phyloP scores from a whole-genome alignment of 1,140 invertebrate genomes.

The Polypedilum vanderplanki region DNA sequence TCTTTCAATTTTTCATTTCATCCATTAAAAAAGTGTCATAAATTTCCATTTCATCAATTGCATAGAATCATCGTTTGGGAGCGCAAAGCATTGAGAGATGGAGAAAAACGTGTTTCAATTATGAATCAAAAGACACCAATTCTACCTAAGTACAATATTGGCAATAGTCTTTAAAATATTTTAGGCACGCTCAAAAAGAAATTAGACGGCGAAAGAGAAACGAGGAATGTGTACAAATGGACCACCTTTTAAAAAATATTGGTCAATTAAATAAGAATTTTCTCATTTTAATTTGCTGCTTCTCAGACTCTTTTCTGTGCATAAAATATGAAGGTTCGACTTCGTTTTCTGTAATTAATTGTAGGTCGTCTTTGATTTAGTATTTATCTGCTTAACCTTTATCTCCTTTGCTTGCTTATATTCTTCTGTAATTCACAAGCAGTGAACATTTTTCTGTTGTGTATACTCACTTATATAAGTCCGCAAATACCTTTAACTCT shows the following conservation, averaged over 20 bases:
- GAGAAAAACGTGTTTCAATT: conserved; percentile 12
- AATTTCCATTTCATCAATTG: conserved; percentile 19
- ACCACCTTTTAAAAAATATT: conserved; percentile 8
- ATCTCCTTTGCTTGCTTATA: background rate
- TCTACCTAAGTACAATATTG: too few species aligned
- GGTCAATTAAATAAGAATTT: conserved; percentile 17
- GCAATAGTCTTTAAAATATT: background rate
- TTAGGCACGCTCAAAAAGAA: background rate
- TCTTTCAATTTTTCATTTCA: background rate
- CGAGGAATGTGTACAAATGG: background rate
- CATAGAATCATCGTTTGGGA: background rate
- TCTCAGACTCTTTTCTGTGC: background rate
- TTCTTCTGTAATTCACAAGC: background rate
- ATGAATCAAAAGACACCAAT: conserved; percentile 1
- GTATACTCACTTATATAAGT: background rate
- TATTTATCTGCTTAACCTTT: conserved; percentile 19
- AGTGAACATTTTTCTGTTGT: background rate
- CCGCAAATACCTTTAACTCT: background rate
- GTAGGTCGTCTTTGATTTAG: conserved; percentile 17
- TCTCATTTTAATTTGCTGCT: background rate
- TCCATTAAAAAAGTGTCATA: background rate
- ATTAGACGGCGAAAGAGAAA: background rate
- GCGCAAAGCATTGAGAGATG: background rate
- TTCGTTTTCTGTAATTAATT: conserved; percentile 14
- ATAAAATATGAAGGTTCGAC: conserved; percentile 5